Evolutionary conservation across 2,797 vertebrate genomes (phyloP).

Genomic region (Sebastes wilsoni): DNA sequence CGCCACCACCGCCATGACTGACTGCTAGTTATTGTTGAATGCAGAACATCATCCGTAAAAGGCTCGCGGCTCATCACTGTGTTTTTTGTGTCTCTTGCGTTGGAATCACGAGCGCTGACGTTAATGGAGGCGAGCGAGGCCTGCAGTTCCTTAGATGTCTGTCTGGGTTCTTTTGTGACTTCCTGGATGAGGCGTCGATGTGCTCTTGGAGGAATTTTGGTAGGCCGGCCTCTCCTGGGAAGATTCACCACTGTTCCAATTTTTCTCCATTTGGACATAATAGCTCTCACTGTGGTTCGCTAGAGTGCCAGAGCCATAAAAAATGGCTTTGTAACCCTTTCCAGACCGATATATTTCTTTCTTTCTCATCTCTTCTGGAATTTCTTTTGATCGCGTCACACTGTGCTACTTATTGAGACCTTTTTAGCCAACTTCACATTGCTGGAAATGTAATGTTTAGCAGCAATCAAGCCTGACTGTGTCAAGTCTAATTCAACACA

Average conservation of each 20-base stretch:
- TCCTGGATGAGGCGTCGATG: not conserved
- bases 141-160: not conserved
- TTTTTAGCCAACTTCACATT: not conserved
- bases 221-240: not conserved
- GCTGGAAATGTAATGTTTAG: not conserved
- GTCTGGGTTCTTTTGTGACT: not conserved
- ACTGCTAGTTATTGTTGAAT: not conserved
- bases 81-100: not conserved
- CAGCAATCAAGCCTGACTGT: not conserved
- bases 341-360: not conserved
- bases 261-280: not conserved
- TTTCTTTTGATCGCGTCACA: not conserved
- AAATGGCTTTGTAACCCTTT: slow-evolving; percentile 7
- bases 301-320: not conserved
- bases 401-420: not conserved
- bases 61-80: not conserved
- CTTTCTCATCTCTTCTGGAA: not conserved
- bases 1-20: not conserved
- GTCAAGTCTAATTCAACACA: not conserved
- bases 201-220: not conserved
- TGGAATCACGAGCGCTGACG: not conserved
- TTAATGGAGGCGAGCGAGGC: not conserved
- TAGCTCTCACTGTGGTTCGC: not conserved
- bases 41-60: not conserved
- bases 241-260: not conserved